Conservation (phyloP, 2,888 invertebrate species). For the Dryomyza anilis region DNA sequence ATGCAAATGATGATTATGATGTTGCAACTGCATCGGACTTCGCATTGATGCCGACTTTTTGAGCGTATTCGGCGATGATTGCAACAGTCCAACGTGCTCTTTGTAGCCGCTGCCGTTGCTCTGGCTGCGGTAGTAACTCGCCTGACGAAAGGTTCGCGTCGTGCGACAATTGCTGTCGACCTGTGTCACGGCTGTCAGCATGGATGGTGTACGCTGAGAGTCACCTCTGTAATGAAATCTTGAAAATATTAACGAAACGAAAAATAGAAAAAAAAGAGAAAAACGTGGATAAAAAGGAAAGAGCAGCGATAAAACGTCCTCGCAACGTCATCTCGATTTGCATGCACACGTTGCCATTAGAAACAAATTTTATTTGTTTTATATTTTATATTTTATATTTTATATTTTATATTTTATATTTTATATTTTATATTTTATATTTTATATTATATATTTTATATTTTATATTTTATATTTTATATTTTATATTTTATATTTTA, state of each 20-base stretch:
- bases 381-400: no score
- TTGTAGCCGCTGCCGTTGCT: constrained; percentile 41
- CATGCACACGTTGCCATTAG: no score
- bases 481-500: no score
- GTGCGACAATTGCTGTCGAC: constrained; percentile 54
- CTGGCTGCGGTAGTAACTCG: constrained; percentile 53
- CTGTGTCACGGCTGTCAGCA: constrained; percentile 60
- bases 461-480: no score
- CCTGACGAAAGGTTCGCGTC: constrained; percentile 52
- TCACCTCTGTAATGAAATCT: constrained; percentile 51
- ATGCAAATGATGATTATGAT: background rate
- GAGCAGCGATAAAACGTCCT: no score
- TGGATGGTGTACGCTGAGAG: constrained; percentile 59
- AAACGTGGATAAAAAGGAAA: no score
- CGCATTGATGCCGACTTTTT: constrained; percentile 45
- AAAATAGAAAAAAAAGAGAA: background rate
- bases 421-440: no score
- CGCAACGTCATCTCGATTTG: no score
- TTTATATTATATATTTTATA: no score
- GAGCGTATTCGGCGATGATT: constrained; percentile 42
- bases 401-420: no score
- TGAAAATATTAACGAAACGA: constrained; percentile 2
- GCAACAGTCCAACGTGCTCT: constrained; percentile 52
- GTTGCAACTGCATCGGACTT: constrained; percentile 42
- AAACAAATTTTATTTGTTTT: no score